Evolutionary conservation across 2,888 invertebrate genomes (phyloP), one percentile per base, ranked within the genome.

Genomic region (Brenthis hecate): DNA sequence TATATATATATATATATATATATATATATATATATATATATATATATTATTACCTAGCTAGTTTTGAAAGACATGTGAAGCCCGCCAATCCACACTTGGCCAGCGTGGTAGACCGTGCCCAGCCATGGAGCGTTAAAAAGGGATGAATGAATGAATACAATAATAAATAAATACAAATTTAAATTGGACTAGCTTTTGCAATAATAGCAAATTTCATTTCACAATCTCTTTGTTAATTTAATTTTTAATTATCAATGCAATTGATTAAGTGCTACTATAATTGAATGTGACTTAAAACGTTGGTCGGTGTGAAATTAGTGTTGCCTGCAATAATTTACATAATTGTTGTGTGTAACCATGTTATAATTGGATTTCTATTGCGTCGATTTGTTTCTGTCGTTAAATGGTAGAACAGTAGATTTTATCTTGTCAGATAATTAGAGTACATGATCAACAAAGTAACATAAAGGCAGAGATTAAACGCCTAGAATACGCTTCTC

Each of bases 311-410:
- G 78, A 82, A 83, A 84, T 84, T 81, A 78, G 81, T 80, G 80
- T 77, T 76, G 80, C 75, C 65, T 75, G 78, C 79, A 85, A 87
- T 83, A 80, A 88, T 88, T 85, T 86, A 77, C 86, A 86, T 88
- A 83, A 87, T 85, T 80, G 82, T 76, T 70, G 79, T 73, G 77
- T 80, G 77, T 79, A 78, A 74, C 73, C 76, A 77, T 74, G 70
- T 75, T 78, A 74, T 85, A 85, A 87, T 88, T 85, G 83, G 82
- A 81, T 81, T 81, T 79, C 83, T 84, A 88, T 86, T 85, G 84
- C 80, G 83, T 80, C 85, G 83, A 89, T 89, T 88, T 86, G 81
- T 86, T 81, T 80, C 74, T 75, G 76, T 69, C 71, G 60, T 50
- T 67, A 55, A 64, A 58, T 64, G 60, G 47, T 16, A 13, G 58